Conservation (phyloP, 2,797 vertebrate genomes). For the Molossus molossus region DNA sequence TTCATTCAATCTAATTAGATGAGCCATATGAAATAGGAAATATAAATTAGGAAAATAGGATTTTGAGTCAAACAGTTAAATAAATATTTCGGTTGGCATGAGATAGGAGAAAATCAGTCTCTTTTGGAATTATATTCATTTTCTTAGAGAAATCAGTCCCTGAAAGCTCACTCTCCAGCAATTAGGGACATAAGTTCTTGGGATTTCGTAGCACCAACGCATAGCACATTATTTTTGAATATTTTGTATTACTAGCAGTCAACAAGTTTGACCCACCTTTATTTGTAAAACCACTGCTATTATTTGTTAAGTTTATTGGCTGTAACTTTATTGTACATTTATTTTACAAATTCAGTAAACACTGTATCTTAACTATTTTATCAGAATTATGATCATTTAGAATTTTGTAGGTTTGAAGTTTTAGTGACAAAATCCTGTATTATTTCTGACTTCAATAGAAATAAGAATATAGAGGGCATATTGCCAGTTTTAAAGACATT, state of each 20-base stretch:
- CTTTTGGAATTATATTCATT: not conserved
- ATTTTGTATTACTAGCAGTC: not conserved
- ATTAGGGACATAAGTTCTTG: not conserved
- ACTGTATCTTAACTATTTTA: not conserved
- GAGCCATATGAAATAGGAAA: not conserved
- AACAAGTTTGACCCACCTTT: not conserved
- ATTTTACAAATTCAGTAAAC: not conserved
- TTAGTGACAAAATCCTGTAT: not conserved
- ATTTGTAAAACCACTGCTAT: not conserved
- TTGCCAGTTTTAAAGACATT: not conserved
- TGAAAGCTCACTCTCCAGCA: not conserved
- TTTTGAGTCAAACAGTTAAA: not conserved
- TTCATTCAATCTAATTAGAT: not conserved
- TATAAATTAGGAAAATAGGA: conserved; percentile 2
- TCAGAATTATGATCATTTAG: not conserved
- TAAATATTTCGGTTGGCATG: not conserved
- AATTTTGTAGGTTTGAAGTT: not conserved
- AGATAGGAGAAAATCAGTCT: not conserved
- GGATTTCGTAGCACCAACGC: not conserved
- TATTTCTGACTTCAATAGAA: not conserved
- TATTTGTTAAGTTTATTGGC: conserved; percentile 31
- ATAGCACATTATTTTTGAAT: conserved; percentile 16
- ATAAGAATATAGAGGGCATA: not conserved
- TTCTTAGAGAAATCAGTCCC: not conserved
- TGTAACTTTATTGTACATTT: not conserved